phyloP scores from a whole-genome alignment of 23 tunicate genomes.

The Diplosoma virens region DNA sequence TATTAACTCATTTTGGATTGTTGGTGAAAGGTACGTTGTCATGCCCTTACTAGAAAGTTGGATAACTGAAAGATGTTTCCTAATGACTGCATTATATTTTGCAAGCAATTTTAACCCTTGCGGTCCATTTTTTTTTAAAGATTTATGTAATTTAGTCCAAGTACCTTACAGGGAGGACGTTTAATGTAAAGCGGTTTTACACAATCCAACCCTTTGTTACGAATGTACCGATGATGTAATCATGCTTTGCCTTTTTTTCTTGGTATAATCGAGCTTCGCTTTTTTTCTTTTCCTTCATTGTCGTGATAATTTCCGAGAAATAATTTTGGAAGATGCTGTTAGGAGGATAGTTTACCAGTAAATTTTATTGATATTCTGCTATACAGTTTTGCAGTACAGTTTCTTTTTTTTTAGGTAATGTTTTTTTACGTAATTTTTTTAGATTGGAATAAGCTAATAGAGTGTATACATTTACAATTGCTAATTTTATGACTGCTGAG shows the following conservation, averaged over 20 bases:
- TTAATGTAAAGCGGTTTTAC: not conserved
- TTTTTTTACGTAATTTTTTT: no score
- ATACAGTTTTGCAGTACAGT: not conserved
- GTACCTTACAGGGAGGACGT: not conserved
- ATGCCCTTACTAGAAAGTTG: no score
- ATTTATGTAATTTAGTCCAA: slow-evolving; percentile 12
- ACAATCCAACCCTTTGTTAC: not conserved
- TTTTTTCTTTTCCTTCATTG: not conserved
- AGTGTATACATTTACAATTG: not conserved
- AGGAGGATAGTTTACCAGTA: not conserved
- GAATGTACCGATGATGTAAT: slow-evolving; percentile 7
- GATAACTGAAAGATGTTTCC: no score
- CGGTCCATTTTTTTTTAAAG: slow-evolving; percentile 10
- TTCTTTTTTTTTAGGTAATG: not conserved
- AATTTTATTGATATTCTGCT: not conserved
- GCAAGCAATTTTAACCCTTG: not conserved
- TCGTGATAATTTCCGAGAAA: not conserved
- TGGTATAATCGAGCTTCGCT: no score
- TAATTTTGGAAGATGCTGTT: not conserved
- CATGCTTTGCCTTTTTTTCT: not conserved
- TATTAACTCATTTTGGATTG: no score
- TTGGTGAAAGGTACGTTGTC: no score
- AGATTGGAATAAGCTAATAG: not conserved
- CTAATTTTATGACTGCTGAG: not conserved
- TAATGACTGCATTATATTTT: no score